Percentiles rank a stretch among this genome's conserved stretches.
phyloP scores from a whole-genome alignment of 2,888 invertebrate species.

The Drosophila pseudotalamancana region DNA sequence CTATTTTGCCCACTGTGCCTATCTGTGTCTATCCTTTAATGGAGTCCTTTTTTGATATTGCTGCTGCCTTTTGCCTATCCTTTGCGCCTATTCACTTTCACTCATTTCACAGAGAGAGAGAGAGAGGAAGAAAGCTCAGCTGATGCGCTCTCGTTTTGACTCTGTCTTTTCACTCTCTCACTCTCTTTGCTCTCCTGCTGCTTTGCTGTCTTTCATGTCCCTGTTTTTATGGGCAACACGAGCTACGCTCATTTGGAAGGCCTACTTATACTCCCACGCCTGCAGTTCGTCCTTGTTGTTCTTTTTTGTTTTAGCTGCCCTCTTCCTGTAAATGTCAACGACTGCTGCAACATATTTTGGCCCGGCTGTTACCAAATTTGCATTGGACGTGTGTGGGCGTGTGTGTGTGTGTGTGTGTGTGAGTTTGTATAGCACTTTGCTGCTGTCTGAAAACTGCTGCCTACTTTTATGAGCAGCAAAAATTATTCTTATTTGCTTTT shows the following conservation, averaged over 20 bases:
- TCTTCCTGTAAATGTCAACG: slow-evolving; percentile 48
- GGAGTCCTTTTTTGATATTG: slow-evolving; percentile 20
- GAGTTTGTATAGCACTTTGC: not conserved
- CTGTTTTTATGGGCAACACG: slow-evolving; percentile 75
- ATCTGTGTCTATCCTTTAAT: slow-evolving; percentile 56
- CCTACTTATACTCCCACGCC: slow-evolving; percentile 23
- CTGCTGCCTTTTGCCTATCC: slow-evolving; percentile 1
- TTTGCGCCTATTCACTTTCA: slow-evolving; percentile 27
- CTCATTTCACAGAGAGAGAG: slow-evolving; percentile 21
- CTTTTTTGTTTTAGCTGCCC: slow-evolving; percentile 24
- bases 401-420: not conserved
- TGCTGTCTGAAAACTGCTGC: slow-evolving; percentile 33
- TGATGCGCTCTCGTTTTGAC: slow-evolving; percentile 22
- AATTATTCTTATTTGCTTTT: slow-evolving; percentile 12
- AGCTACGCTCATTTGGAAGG: slow-evolving; percentile 57
- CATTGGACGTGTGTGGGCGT: slow-evolving; percentile 19
- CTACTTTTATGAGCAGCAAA: slow-evolving; percentile 43
- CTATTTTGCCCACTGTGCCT: slow-evolving; percentile 27
- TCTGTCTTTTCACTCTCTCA: not conserved
- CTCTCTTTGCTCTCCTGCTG: slow-evolving; percentile 14
- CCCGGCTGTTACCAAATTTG: slow-evolving; percentile 30
- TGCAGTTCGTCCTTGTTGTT: slow-evolving; percentile 31
- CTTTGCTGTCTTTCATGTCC: slow-evolving; percentile 27
- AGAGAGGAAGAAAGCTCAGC: too few species aligned
- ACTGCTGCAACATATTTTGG: slow-evolving; percentile 43